Evolutionary conservation across 2,888 invertebrate genomes (phyloP).

Genomic region (Torymus texanus): DNA sequence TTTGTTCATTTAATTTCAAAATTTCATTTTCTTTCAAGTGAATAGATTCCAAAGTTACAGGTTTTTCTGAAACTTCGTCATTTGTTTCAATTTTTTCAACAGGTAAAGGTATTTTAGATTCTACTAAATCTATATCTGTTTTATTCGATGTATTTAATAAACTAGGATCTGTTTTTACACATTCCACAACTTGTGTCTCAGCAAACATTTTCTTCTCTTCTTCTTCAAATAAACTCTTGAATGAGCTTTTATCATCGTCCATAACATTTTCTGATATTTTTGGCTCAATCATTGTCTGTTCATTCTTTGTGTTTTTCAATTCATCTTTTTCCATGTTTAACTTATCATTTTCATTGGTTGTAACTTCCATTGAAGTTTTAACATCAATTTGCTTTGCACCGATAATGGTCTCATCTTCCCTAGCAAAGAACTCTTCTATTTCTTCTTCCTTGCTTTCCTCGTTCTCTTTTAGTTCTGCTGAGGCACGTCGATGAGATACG

Average conservation of each 20-base stretch:
- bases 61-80: background rate
- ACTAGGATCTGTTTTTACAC: background rate
- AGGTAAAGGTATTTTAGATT: background rate
- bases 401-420: background rate
- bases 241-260: background rate
- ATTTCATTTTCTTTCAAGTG: background rate
- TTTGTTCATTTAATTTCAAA: background rate
- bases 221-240: background rate
- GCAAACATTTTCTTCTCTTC: background rate
- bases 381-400: background rate
- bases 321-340: slow-evolving; percentile 1
- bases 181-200: background rate
- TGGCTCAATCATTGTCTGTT: too few species aligned
- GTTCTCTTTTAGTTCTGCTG: slow-evolving; percentile 10
- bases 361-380: slow-evolving; percentile 2
- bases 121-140: too few species aligned
- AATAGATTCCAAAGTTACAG: background rate
- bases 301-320: background rate
- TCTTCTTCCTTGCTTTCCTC: slow-evolving; percentile 11
- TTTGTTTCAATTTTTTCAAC: background rate
- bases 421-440: background rate
- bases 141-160: too few species aligned
- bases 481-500: slow-evolving; percentile 14
- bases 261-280: too few species aligned
- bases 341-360: slow-evolving; percentile 2